phyloP scores from a whole-genome alignment of 2,113 vertebrate genomes.

The Corvus cornix region DNA sequence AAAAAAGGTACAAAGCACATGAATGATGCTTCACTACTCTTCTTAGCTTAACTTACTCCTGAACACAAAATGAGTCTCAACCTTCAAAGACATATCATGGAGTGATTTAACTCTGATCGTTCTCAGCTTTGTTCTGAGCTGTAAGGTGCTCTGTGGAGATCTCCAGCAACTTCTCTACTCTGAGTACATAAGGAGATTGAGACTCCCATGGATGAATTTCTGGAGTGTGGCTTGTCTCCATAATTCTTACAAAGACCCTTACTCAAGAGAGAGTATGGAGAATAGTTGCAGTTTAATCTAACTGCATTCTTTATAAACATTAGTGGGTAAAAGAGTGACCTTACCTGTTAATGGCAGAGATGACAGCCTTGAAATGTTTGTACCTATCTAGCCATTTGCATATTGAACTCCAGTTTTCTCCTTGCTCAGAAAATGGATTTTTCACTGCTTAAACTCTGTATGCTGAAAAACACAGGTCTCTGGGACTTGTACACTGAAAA shows the following conservation, averaged over 20 bases:
- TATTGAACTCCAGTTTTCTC: background rate
- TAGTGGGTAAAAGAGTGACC: background rate
- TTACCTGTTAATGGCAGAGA: background rate
- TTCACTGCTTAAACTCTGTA: background rate
- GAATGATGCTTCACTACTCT: background rate
- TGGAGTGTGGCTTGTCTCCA: background rate
- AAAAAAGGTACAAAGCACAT: background rate
- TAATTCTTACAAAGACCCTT: background rate
- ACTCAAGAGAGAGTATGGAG: background rate
- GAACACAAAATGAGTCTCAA: background rate
- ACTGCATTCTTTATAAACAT: background rate
- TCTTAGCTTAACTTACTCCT: background rate
- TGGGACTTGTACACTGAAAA: background rate
- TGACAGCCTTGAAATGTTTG: background rate
- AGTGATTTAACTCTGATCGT: background rate
- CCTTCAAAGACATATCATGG: background rate
- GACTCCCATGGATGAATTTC: background rate
- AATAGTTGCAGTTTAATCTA: background rate
- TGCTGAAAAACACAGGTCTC: background rate
- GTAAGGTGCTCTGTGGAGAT: background rate
- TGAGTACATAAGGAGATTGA: background rate
- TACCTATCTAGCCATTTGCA: background rate
- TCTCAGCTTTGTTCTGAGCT: background rate
- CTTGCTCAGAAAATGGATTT: background rate
- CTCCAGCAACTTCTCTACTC: background rate